Percentiles rank a stretch among this genome's conserved stretches.
Evolutionary conservation across 2,888 invertebrate species (phyloP).

Genomic region (Aphrophora alni): DNA sequence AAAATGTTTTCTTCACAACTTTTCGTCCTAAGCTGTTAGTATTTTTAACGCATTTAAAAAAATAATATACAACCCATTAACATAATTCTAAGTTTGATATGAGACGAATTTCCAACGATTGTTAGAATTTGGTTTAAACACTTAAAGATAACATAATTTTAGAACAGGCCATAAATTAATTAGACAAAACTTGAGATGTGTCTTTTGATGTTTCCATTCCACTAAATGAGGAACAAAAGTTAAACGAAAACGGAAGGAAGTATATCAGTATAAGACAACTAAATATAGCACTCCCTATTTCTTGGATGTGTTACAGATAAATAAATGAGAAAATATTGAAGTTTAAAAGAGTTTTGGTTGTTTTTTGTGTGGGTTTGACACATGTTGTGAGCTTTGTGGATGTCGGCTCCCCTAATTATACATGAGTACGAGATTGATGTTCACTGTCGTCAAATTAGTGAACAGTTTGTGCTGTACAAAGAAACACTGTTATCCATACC

Average conservation of each 20-base stretch:
- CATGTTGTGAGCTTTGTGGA: not conserved
- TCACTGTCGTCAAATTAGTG: constrained; percentile 9
- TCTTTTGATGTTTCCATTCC: no score
- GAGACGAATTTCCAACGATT: no score
- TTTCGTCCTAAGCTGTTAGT: no score
- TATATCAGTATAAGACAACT: not conserved
- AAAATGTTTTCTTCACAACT: no score
- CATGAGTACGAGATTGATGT: not conserved
- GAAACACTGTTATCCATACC: not conserved
- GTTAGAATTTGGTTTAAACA: no score
- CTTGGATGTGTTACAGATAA: not conserved
- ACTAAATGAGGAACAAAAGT: no score
- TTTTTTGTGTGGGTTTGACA: constrained; percentile 7
- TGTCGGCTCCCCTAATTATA: not conserved
- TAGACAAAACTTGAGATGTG: no score
- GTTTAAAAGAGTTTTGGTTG: constrained; percentile 1
- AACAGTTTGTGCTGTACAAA: not conserved
- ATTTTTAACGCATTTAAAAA: no score
- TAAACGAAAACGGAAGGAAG: not conserved
- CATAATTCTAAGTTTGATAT: no score
- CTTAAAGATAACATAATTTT: no score
- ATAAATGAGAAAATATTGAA: not conserved
- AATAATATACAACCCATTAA: no score
- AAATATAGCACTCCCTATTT: not conserved
- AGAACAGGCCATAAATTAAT: no score